Base-by-base conservation (phyloP, 2,888 invertebrate species). In the Tachina grossa region DNA sequence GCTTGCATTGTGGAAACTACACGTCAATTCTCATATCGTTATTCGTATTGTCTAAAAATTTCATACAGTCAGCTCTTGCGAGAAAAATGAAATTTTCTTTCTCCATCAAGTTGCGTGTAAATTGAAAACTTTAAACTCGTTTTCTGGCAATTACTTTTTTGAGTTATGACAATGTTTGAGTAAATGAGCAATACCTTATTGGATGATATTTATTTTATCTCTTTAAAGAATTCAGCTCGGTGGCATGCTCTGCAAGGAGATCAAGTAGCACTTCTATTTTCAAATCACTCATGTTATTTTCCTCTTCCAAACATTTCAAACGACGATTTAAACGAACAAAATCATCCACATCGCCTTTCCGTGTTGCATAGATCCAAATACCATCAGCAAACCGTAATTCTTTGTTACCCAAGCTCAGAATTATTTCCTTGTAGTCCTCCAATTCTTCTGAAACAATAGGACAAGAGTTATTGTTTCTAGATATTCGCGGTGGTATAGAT, bases 181-280 rank as follows among this genome's bases (percentile, higher is more conserved):
- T 31, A 31, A 31, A 31, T 31, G 31, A 31, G 31, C 31, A 6
- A 31, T 31, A 31, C 6, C 31, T 31, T 31, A 31, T 31, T 31
- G 31, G 2, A 68, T 68, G 41, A 57, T 5, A 88, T 9, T 90
- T 89, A 5, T 88, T 89, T 61, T 88, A 88, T 13, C 87, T 83
- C 68, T 90, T 90, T 14, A 91, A 71, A 47, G 88, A 85, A 87
- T 91, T 91, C 10, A 92, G 82, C 80, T 92, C 91, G 0, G 90
- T 88, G 2, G 92, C 89, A 85, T 92, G 91, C 83, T 93, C 93
- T 1, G 93, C 90, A 39, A 93, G 77, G 53, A 93, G 87, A 88
- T 93, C 93, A 76, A 93, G 81, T 83, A 93, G 88, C 5, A 93
- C 90, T 66, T 93, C 93, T 45, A 92, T 90, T 85, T 93, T 93